phyloP scores from a whole-genome alignment of 2,888 invertebrate genomes.

The Noctua janthe region DNA sequence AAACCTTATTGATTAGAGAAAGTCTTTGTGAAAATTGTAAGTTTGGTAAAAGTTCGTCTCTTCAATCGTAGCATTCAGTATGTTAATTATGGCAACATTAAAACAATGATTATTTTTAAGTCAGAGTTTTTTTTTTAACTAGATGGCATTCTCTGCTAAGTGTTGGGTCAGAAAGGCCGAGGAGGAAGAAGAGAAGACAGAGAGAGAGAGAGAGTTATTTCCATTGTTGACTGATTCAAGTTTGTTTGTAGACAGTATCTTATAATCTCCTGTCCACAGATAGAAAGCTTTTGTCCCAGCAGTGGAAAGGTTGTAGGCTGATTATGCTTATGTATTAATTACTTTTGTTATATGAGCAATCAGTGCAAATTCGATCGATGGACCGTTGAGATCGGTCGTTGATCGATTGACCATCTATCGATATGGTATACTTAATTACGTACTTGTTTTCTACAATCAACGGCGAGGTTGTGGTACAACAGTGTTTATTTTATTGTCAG shows the following conservation, averaged over 20 bases:
- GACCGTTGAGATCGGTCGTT: background rate
- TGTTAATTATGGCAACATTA: background rate
- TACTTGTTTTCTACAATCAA: too few species aligned
- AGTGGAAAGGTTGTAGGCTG: background rate
- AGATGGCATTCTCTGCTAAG: background rate
- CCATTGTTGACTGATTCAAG: too few species aligned
- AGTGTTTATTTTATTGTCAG: background rate
- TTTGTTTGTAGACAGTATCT: background rate
- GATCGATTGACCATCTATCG: background rate
- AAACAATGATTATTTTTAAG: background rate
- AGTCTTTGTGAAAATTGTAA: conserved; percentile 67
- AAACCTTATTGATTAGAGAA: conserved; percentile 67
- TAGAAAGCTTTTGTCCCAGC: background rate
- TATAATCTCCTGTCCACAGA: background rate
- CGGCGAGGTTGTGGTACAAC: background rate
- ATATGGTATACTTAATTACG: too few species aligned
- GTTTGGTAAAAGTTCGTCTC: conserved; percentile 9
- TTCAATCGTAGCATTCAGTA: conserved; percentile 2
- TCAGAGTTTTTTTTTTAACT: background rate
- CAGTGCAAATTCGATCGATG: background rate
- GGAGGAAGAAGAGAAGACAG: background rate
- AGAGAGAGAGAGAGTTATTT: background rate
- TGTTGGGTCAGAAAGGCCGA: background rate
- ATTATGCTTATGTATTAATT: background rate
- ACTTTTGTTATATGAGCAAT: background rate